These are phyloP conservation scores for Drosophila colorata DNA, from an alignment of 2,888 invertebrate species.

Conservation along the genomic window DNA sequence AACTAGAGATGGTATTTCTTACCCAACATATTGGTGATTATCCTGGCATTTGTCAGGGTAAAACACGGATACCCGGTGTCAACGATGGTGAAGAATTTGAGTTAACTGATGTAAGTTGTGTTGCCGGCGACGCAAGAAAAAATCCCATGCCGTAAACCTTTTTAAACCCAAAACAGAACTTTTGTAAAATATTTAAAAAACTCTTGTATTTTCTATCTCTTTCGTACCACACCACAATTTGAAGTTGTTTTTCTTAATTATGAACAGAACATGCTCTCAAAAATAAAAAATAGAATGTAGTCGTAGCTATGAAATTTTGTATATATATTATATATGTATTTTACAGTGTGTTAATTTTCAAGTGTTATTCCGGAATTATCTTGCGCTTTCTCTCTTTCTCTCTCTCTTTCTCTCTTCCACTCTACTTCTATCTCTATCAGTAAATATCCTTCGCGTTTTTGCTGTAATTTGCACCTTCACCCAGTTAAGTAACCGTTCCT, in stretches of 20 bases:
- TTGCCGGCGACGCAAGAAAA: conserved; percentile 45
- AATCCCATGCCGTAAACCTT: conserved; percentile 19
- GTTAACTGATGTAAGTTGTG: conserved; percentile 93
- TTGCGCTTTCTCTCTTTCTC: conserved; percentile 55
- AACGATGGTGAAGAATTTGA: conserved; percentile 96
- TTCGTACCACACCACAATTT: conserved; percentile 55
- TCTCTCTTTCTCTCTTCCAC: conserved; percentile 49
- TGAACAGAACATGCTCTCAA: conserved; percentile 56
- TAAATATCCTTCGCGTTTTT: conserved; percentile 66
- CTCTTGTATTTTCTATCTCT: conserved; percentile 48
- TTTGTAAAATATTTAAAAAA: conserved; percentile 61
- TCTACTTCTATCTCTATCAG: conserved; percentile 47
- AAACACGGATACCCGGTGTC: conserved; percentile 96
- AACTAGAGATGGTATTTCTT: conserved; percentile 92
- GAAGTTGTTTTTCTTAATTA: conserved; percentile 52
- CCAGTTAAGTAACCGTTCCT: conserved; percentile 57
- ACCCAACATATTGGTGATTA: conserved; percentile 94
- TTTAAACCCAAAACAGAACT: conserved; percentile 33
- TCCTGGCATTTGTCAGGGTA: conserved; percentile 97
- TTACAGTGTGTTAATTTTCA: conserved; percentile 78
- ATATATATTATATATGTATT: conserved; percentile 81
- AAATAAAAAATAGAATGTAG: conserved; percentile 34
- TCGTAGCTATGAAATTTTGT: conserved; percentile 70
- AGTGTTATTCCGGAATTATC: conserved; percentile 85
- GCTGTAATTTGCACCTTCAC: conserved; percentile 57